Evolutionary conservation across 2,888 invertebrate species (phyloP).

Genomic region (Machimus atricapillus): DNA sequence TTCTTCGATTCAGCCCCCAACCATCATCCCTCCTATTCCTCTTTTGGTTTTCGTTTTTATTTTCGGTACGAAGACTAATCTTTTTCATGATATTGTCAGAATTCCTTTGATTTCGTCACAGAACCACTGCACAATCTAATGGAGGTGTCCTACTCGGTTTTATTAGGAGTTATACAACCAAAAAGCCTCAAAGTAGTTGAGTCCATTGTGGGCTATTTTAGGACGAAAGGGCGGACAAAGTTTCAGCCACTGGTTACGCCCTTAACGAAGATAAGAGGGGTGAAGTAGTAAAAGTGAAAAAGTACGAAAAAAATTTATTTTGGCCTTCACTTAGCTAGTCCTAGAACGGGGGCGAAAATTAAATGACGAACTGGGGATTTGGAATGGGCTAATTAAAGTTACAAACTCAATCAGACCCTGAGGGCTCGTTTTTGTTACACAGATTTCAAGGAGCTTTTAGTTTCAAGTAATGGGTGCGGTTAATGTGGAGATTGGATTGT

Average conservation of each 20-base stretch:
- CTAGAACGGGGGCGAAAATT: background rate
- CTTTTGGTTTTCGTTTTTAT: background rate
- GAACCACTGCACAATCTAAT: background rate
- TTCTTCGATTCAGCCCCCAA: background rate
- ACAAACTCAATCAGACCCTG: background rate
- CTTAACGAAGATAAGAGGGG: background rate
- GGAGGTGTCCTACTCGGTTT: background rate
- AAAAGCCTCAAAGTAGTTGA: background rate
- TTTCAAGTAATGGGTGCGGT: background rate
- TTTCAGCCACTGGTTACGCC: background rate
- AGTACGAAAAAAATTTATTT: background rate
- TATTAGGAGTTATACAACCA: background rate
- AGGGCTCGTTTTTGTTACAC: background rate
- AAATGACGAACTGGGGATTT: background rate
- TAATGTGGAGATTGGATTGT: background rate
- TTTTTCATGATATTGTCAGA: background rate
- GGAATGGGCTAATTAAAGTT: background rate
- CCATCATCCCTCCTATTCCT: background rate
- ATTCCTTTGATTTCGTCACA: background rate
- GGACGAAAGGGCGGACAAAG: background rate
- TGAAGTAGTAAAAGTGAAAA: background rate
- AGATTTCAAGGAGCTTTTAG: background rate
- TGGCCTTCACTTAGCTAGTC: background rate
- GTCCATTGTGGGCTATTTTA: background rate
- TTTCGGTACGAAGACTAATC: background rate